Evolutionary conservation across 2,888 invertebrate species (phyloP), one percentile per base, ranked within the genome.

Genomic region (Apamea sordens): DNA sequence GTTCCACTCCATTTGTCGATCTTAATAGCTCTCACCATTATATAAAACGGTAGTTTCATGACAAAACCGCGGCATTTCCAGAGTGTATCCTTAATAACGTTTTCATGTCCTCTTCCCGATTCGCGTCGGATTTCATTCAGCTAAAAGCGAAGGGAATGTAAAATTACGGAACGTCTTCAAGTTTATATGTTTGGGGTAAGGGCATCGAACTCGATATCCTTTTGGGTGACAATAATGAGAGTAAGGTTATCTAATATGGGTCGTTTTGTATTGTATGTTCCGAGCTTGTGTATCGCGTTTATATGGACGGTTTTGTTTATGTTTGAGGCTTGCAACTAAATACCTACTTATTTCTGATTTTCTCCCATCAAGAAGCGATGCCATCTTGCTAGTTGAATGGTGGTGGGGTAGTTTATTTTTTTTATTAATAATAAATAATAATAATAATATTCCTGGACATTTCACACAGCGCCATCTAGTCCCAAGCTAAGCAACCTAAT

Each of bases 91-190:
- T 77, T 89, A 90, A 90, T 89, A 90, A 89, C 83, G 18, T 90
- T 90, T 90, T 82, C 90, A 85, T 89, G 90, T 89, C 69, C 79
- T 88, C 84, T 79, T 85, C 81, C 73, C 79, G 75, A 86, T 88
- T 83, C 82, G 84, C 88, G 82, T 80, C 84, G 87, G 86, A 89
- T 89, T 92, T 91, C 90, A 92, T 92, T 90, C 89, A 80, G 78
- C 90, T 91, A 89, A 91, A 89, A 91, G 91, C 90, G 82, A 85
- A 81, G 83, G 83, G 87, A 88, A 90, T 91, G 88, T 88, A 83
- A 80, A 87, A 87, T 89, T 83, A 78, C 86, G 80, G 76, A 86
- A 76, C 78, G 79, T 88, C 82, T 88, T 85, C 83, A 78, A 80
- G 80, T 85, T 88, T 83, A 88, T 87, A 73, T 82, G 80, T 83